These are phyloP conservation scores for Trichosurus vulpecula DNA, from an alignment of 2,797 vertebrate species.

Conservation along the genomic window DNA sequence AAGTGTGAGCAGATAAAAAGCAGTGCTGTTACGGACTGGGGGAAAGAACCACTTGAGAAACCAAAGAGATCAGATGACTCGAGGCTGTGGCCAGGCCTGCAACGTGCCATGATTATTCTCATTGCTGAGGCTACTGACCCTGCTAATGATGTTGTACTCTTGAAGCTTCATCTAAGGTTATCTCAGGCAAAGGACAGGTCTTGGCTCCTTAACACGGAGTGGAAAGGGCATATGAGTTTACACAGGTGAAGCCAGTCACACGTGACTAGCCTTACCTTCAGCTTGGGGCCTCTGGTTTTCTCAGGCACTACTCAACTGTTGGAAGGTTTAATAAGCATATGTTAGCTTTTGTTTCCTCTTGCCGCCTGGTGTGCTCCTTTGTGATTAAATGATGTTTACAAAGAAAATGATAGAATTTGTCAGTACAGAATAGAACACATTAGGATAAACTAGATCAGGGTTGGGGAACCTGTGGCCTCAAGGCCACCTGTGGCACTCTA, in stretches of 20 bases:
- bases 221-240: neutral
- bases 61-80: neutral
- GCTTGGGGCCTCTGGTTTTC: neutral
- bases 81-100: neutral
- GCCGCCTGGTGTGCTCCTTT: neutral
- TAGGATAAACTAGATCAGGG: neutral
- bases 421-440: neutral
- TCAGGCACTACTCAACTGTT: neutral
- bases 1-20: neutral
- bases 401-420: neutral
- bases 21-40: neutral
- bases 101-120: neutral
- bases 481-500: too few relatives aligned
- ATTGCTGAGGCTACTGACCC: neutral
- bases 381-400: neutral
- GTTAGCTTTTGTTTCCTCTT: neutral
- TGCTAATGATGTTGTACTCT: neutral
- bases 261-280: neutral
- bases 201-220: neutral
- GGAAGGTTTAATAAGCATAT: neutral
- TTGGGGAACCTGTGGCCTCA: too few relatives aligned
- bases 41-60: neutral
- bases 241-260: neutral
- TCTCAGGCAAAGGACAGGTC: neutral
- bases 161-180: neutral